Evolutionary conservation across 2,113 vertebrate genomes (phyloP).

Genomic region (Psittacula cyanocephala): DNA sequence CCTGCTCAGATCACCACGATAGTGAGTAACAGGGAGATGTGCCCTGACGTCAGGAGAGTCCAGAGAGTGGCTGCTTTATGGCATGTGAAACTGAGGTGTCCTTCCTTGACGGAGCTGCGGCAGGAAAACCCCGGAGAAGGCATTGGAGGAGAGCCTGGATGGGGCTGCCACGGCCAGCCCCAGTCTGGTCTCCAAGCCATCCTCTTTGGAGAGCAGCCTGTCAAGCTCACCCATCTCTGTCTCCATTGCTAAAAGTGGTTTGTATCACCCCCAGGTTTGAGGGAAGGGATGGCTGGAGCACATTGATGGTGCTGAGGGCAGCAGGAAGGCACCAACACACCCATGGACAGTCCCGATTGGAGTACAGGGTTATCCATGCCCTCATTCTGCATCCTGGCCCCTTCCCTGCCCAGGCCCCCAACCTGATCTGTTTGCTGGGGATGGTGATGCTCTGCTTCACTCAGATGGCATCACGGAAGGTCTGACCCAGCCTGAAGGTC

Average conservation of each 20-base stretch:
- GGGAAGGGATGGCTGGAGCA: neutral
- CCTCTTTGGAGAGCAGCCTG: neutral
- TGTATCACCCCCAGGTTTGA: neutral
- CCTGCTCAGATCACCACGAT: neutral
- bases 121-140: rapidly evolving
- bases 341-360: rapidly evolving
- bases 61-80: neutral
- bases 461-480: rapidly evolving
- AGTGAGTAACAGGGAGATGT: rapidly evolving
- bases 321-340: neutral
- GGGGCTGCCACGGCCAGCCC: neutral
- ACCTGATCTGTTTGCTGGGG: rapidly evolving
- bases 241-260: neutral
- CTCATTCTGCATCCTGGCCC: too few species aligned
- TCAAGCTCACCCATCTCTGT: neutral
- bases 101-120: neutral
- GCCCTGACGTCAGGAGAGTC: neutral
- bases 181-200: neutral
- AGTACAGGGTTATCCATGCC: neutral
- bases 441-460: neutral
- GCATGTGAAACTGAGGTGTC: neutral
- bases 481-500: neutral
- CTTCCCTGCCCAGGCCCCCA: neutral
- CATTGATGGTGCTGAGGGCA: neutral
- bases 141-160: rapidly evolving